Base-by-base conservation (phyloP, 1,140 invertebrate species). In the Diprion similis region DNA sequence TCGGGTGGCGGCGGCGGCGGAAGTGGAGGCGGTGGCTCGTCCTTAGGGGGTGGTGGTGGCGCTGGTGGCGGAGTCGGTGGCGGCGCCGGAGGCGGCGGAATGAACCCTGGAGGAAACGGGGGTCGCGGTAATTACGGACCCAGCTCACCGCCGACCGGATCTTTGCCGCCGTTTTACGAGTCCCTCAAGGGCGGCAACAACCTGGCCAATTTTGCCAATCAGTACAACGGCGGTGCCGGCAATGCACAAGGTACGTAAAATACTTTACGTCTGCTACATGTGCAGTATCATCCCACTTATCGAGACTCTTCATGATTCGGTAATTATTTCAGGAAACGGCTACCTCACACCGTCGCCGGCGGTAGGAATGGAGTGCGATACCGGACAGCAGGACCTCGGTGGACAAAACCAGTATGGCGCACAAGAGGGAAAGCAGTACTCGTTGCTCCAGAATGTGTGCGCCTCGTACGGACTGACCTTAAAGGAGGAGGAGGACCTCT, bases 141-240 rank as follows among this genome's bases (percentile, higher is more conserved):
- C 3, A 95, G 94, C 76, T 95, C 94, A 76, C 94, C 94, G 68
- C 94, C 94, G 4, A 95, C 94, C 0, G 94, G 94, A 0, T 94
- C 94, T 59, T 83, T 96, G 67, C 95, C 95, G 9, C 94, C 95
- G 0, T 95, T 96, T 80, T 95, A 95, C 80, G 94, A 95, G 86
- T 95, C 93, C 15, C 89, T 96, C 0, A 96, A 95, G 84, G 91
- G 92, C 69, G 93, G 93, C 11, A 88, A 89, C 47, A 88, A 87
- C 69, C 76, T 89, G 1, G 85, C 85, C 0, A 93, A 92, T 81
- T 93, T 93, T 71, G 86, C 85, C 17, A 90, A 90, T 75, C 89
- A 89, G 75, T 91, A 89, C 75, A 90, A 89, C 74, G 86, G 85
- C 15, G 9, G 51, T 59, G 85, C 82, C 51, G 77, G 84, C 13